Evolutionary conservation across 1,140 invertebrate species (phyloP), one percentile per base, ranked within the genome.

Genomic region (Leptinotarsa defecta): DNA sequence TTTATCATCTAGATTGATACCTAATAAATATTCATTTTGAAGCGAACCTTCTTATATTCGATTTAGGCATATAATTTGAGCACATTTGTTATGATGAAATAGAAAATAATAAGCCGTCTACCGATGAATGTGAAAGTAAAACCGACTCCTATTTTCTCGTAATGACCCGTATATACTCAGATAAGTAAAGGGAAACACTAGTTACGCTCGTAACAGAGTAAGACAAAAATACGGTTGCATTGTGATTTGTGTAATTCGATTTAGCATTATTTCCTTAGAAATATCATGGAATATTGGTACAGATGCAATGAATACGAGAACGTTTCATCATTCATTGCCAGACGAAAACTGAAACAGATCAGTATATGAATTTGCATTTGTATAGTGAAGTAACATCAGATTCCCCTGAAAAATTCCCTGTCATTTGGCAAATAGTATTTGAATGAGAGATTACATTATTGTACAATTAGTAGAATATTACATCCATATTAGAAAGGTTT

Each of bases 41-140:
- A 57, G n/a, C 34, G 52, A 57, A 57, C 52, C 52, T 17, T 5
- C 52, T 15, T n/a, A 19, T 57, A 57, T n/a, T 57, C 52, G 64
- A 65, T 65, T 34, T 22, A 65, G 27, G 64, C 64, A 8, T 65
- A 22, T 65, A 65, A 65, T 65, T 65, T 34, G 64, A 65, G 20
- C 64, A 65, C 20, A 65, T 65, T 65, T 65, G 64, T 65, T 65
- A 65, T 65, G 64, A 65, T 65, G 64, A 65, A 65, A 65, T 65
- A 20, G 64, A 65, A 65, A 65, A 65, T 65, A 65, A 65, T 34
- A 20, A 65, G 13, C 20, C 27, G 64, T 65, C 64, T 65, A 65
- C 17, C 64, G 64, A 65, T 65, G 64, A 34, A 65, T 65, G 64
- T 65, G 64, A 65, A 65, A 65, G 64, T 65, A 24, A 65, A 65